phyloP scores from a whole-genome alignment of 2,888 invertebrate genomes.

The Noctua janthina region DNA sequence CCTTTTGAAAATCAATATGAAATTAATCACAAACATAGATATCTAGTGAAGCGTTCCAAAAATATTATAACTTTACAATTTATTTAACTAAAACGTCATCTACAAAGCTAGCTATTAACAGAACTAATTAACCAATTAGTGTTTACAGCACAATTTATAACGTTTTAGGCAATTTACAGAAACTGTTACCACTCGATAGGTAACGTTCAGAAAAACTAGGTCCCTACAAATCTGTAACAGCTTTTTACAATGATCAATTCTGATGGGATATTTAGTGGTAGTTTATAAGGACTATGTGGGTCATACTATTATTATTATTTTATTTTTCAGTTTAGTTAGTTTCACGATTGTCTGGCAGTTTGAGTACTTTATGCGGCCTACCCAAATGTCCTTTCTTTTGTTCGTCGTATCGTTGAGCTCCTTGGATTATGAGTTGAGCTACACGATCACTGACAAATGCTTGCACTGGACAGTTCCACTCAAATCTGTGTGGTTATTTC shows the following conservation, averaged over 20 bases:
- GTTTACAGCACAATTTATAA: slow-evolving; percentile 18
- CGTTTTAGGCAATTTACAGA: neutral
- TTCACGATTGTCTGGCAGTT: too few species aligned
- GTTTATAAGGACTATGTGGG: too few species aligned
- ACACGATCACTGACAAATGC: too few species aligned
- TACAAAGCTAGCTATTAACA: slow-evolving; percentile 24
- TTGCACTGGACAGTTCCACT: too few species aligned
- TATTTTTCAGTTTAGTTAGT: too few species aligned
- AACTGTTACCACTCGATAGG: too few species aligned
- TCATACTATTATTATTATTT: too few species aligned
- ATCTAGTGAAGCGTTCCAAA: neutral
- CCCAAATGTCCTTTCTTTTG: too few species aligned
- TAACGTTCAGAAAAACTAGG: neutral
- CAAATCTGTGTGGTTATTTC: too few species aligned
- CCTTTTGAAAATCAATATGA: neutral
- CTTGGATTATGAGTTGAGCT: too few species aligned
- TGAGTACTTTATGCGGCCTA: too few species aligned
- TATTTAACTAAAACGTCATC: slow-evolving; percentile 22
- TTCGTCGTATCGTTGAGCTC: too few species aligned
- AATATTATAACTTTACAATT: slow-evolving; percentile 6
- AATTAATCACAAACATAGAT: slow-evolving; percentile 5
- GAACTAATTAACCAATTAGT: slow-evolving; percentile 23
- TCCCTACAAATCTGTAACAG: neutral
- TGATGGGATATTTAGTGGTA: neutral
- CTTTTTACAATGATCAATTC: neutral